Evolutionary conservation across 2,797 vertebrate species (phyloP), one percentile per base, ranked within the genome.

Genomic region (Pogonophryne albipinna): DNA sequence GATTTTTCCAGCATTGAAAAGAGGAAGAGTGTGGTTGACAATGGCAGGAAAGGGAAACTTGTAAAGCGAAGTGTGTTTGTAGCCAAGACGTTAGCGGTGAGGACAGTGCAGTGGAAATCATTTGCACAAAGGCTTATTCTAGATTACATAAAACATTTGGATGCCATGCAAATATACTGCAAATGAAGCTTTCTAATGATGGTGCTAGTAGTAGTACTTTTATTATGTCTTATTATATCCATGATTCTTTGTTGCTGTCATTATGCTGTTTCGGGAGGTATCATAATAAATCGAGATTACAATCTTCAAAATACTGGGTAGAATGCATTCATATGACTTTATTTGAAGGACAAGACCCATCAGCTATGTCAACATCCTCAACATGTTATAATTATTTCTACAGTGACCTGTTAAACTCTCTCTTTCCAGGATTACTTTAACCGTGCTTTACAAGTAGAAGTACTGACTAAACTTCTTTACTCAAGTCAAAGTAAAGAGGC

Each of bases 1-100:
- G 75, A 34, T 51, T 85, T 87, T 89, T 90, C 53, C 79, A 89
- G 62, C 53, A 38, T 6, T 58, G 74, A 81, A 61, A 82, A 66
- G 76, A 90, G 88, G 80, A 94, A 90, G 81, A 66, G 58, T 67
- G 80, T 50, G 57, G 46, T 50, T 71, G 72, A 94, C 94, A 95
- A 94, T 92, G 72, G 88, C 81, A 93, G 93, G 93, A 95, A 95
- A 87, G 50, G 89, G 85, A 92, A 92, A 86, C 79, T 57, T 87
- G 76, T 80, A 76, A 87, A 77, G 79, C 78, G 59, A 76, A 58
- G 62, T 71, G 74, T 88, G 79, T 50, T 77, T 45, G 56, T 9
- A 52, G 65, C 49, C 10, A 41, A 61, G 16, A 34, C 14, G 60
- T 42, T 23, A 46, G 61, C n/a, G 7, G 78, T 19, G 45, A 12